Evolutionary conservation across 2,888 invertebrate species (phyloP).

Genomic region (Leucophenga montana): DNA sequence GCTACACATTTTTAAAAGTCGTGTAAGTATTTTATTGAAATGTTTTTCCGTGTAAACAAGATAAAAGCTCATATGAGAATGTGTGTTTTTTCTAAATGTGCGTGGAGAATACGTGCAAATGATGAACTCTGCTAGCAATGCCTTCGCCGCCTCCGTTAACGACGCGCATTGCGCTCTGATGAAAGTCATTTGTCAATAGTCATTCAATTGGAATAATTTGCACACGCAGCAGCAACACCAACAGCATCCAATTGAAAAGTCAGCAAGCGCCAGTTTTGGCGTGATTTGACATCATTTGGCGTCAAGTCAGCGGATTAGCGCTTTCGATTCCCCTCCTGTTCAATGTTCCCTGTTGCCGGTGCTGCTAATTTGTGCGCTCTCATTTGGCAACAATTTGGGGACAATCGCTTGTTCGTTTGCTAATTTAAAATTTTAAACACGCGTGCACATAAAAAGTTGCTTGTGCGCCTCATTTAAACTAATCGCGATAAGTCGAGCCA

Average conservation of each 20-base stretch:
- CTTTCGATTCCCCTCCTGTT: neutral
- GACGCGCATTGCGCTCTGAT: slow-evolving; percentile 18
- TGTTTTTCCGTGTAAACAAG: no score
- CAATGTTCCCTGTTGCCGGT: no score
- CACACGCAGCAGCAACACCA: slow-evolving; percentile 21
- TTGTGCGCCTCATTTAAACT: no score
- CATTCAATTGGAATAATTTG: slow-evolving; percentile 43
- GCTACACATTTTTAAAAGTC: no score
- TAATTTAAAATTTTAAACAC: slow-evolving; percentile 28
- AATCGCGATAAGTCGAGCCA: no score
- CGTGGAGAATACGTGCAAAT: no score
- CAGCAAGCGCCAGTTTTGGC: neutral
- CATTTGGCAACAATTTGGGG: neutral
- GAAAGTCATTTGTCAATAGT: slow-evolving; percentile 39
- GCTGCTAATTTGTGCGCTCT: slow-evolving; percentile 3
- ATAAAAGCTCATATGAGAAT: no score
- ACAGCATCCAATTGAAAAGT: neutral
- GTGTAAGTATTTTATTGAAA: no score
- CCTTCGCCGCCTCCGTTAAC: no score
- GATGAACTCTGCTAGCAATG: no score
- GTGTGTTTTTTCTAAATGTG: no score
- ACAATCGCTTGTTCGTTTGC: neutral
- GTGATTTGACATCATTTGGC: neutral
- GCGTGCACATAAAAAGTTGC: neutral
- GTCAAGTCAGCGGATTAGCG: neutral